Evolutionary conservation across 2,888 invertebrate genomes (phyloP), one percentile per base, ranked within the genome.

Genomic region (Cryptocephalus primarius): DNA sequence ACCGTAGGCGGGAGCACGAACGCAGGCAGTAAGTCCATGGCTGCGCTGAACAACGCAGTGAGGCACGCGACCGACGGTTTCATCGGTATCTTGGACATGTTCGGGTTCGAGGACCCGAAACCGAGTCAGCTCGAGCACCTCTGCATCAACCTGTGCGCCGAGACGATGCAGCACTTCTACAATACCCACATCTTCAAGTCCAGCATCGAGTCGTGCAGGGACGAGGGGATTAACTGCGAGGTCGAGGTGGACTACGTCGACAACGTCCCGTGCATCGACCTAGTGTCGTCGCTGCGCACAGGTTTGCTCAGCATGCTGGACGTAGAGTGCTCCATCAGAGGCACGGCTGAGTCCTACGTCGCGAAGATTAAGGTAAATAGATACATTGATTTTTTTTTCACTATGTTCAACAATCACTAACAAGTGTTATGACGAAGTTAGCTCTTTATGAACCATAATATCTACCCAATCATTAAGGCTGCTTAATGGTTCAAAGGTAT

Each of bases 121-220:
- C 89, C 89, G 1, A 85, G 88, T 60, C 88, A 89, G 56, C 74
- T 95, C 58, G 94, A 95, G 69, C 94, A 94, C 68, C 74, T 95
- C 49, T 94, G 94, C 72, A 91, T 92, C 61, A 95, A 95, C 73
- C 74, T 95, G 51, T 93, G 93, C 71, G 92, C 94, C 1, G 95
- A 95, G 74, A 93, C 93, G 33, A 91, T 95, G 90, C 94, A 95
- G 69, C 94, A 94, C 71, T 94, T 93, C 71, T 95, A 94, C 75
- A 95, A 93, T 71, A 94, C 93, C 45, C 93, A 94, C 71, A 91
- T 94, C 59, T 94, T 95, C 73, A 93, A 93, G 70, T 88, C 90
- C 14, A 86, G 89, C 56, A 87, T 90, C 54, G 93, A 94, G 72
- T 90, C 93, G 45, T 92, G 93, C 63, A 79, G 90, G 51, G 94